phyloP scores from a whole-genome alignment of 2,113 vertebrate genomes.

The Tychaedon coryphoeus region DNA sequence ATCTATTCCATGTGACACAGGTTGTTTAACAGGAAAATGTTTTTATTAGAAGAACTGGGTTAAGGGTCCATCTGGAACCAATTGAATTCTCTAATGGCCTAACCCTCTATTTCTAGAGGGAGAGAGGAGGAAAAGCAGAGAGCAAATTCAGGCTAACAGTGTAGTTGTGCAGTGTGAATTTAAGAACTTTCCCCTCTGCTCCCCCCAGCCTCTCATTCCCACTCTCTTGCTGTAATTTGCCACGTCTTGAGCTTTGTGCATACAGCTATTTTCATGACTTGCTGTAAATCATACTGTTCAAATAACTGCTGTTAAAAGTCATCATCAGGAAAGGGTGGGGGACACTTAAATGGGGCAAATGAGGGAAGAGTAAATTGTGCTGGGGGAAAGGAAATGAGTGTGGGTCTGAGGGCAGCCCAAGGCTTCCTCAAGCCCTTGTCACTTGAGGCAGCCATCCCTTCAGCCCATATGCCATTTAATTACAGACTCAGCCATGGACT shows the following conservation, averaged over 20 bases:
- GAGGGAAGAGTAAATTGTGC: neutral
- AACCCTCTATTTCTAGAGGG: conserved; percentile 40
- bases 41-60: conserved; percentile 53
- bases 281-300: conserved; percentile 5
- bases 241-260: neutral
- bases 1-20: conserved; percentile 36
- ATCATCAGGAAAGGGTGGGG: neutral
- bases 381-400: neutral
- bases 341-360: neutral
- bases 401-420: neutral
- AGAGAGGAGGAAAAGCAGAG: conserved; percentile 15
- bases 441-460: neutral
- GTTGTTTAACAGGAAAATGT: conserved; percentile 62
- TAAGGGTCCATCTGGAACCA: conserved; percentile 57
- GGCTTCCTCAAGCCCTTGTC: neutral
- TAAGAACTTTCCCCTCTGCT: conserved; percentile 8
- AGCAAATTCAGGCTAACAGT: conserved; percentile 25
- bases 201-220: neutral
- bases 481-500: neutral
- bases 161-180: neutral
- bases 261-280: neutral
- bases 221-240: neutral
- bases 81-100: conserved; percentile 54
- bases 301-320: conserved; percentile 25
- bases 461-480: neutral